A percentile compares a stretch with the other conserved stretches of the same genome.
Evolutionary conservation across 2,888 invertebrate genomes (phyloP).

Genomic region (Nomada lathburiana): DNA sequence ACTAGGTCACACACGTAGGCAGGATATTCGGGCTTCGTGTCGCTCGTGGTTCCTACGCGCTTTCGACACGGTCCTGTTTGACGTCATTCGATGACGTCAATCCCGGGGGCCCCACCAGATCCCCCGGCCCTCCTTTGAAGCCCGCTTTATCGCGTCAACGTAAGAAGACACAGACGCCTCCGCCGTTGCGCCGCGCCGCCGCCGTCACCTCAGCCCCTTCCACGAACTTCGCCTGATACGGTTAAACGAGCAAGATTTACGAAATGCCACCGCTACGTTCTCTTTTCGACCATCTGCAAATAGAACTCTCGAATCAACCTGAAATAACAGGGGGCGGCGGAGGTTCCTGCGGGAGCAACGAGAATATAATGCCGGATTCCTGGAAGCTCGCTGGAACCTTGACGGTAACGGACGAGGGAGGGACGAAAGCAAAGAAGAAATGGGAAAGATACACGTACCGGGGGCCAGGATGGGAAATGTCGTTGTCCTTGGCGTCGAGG

Average conservation of each 20-base stretch:
- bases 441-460: not conserved
- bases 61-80: slow-evolving; percentile 79
- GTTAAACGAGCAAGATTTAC: slow-evolving; percentile 52
- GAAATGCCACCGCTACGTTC: slow-evolving; percentile 55
- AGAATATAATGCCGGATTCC: slow-evolving; percentile 18
- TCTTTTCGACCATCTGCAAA: slow-evolving; percentile 31
- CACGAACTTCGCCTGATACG: slow-evolving; percentile 56
- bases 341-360: slow-evolving; percentile 1
- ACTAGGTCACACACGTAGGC: slow-evolving; percentile 43
- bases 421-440: not conserved
- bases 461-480: not conserved
- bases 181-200: slow-evolving; percentile 36
- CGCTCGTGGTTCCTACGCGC: slow-evolving; percentile 59
- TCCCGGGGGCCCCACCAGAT: slow-evolving; percentile 74
- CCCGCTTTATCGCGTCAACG: slow-evolving; percentile 70
- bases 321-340: slow-evolving; percentile 41
- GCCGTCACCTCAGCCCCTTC: slow-evolving; percentile 57
- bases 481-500: slow-evolving; percentile 2
- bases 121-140: slow-evolving; percentile 49
- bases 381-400: not conserved
- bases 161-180: slow-evolving; percentile 62
- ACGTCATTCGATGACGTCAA: slow-evolving; percentile 82
- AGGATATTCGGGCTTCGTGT: slow-evolving; percentile 46
- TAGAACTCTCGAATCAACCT: slow-evolving; percentile 52
- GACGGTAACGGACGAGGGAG: not conserved